A percentile compares a stretch with the other conserved stretches of the same genome.
These are phyloP conservation scores for Moxostoma hubbsi DNA, from an alignment of 2,797 vertebrate species.

Conservation along the genomic window DNA sequence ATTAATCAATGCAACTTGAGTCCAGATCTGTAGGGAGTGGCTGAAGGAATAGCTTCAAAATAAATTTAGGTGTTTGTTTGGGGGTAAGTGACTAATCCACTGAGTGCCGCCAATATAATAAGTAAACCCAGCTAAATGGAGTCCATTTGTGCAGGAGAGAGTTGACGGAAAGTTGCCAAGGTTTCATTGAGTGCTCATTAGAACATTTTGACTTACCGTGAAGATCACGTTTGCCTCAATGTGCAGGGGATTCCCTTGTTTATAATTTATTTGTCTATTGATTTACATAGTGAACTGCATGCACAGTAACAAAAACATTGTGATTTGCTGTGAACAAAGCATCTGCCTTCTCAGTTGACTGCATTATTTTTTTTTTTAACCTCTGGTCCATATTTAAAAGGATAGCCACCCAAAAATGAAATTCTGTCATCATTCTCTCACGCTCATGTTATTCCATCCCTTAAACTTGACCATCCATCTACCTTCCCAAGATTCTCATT, in stretches of 20 bases:
- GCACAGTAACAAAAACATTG: not conserved
- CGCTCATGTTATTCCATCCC: not conserved
- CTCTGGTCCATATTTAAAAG: too few species aligned
- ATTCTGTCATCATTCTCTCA: too few species aligned
- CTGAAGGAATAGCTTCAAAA: too few species aligned
- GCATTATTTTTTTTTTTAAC: not conserved
- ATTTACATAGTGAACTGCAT: not conserved
- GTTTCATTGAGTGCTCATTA: slow-evolving; percentile 14
- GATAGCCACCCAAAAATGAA: too few species aligned
- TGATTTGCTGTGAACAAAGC: not conserved
- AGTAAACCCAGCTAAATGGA: slow-evolving; percentile 21
- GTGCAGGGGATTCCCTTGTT: slow-evolving; percentile 1
- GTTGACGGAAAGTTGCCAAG: not conserved
- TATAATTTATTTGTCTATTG: slow-evolving; percentile 6
- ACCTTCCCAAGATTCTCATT: too few species aligned
- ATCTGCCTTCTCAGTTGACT: not conserved
- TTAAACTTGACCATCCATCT: too few species aligned
- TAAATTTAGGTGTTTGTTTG: too few species aligned
- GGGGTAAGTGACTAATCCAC: slow-evolving; percentile 3
- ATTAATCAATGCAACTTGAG: slow-evolving; percentile 63
- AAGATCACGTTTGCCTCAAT: not conserved
- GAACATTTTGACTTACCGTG: not conserved
- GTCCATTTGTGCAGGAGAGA: slow-evolving; percentile 6
- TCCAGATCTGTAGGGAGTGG: too few species aligned
- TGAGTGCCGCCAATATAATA: slow-evolving; percentile 16